Evolutionary conservation across 2,113 vertebrate species (phyloP), one percentile per base, ranked within the genome.

Genomic region (Prochilodus magdalenae): DNA sequence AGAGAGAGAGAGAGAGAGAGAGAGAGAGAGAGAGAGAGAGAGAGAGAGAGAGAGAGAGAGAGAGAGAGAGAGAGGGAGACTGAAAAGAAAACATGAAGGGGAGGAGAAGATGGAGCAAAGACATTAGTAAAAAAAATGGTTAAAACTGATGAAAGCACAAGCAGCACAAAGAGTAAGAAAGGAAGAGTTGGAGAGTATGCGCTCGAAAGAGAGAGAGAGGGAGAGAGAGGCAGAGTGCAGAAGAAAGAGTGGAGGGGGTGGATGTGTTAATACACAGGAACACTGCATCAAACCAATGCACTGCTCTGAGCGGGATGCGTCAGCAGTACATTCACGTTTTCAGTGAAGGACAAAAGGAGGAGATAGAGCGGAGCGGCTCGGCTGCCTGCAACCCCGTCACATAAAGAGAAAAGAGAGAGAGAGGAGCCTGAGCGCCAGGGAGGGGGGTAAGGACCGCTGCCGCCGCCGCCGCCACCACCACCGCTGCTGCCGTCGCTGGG

Each of bases 291-390:
- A 96, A 95, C 96, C 94, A 94, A 94, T 94, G 94, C 95, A 94
- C 95, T 94, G 94, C 94, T 95, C 93, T 91, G 94, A 95, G 95
- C 92, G 93, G 93, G 93, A 95, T 96, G 96, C 96, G 95, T 97
- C 96, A 97, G 96, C 95, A 95, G 95, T 95, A 94, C 95, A 94
- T 95, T 94, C 95, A 95, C 96, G 95, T 95, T 96, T 93, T 90
- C 90, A 95, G 93, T 96, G 95, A 96, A 96, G 96, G 96, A 97
- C 96, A 96, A 97, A 96, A 95, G 95, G 95, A 95, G 95, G 96
- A 94, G 95, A 94, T 94, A 94, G 95, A 94, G 94, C 90, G 89
- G 91, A 94, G 94, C 93, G 91, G 94, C 94, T 93, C 92, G 92
- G 94, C 94, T 91, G 95, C 93, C 90, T 92, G 92, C 93, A 94